Evolutionary conservation across 2,888 invertebrate species (phyloP).

Genomic region (Lycia hirtaria): DNA sequence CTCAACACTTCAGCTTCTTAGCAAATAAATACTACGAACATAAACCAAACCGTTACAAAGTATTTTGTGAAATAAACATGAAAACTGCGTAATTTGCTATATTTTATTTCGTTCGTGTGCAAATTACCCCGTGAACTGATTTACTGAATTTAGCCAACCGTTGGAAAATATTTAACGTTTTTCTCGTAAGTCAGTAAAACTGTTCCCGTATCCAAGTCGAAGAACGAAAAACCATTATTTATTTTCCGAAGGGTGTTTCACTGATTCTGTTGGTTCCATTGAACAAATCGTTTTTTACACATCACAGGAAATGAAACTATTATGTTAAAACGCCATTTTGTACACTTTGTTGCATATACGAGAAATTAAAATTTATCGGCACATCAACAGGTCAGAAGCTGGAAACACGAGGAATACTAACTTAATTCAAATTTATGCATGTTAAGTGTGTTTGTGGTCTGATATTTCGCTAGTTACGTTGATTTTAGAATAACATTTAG

Average conservation of each 20-base stretch:
- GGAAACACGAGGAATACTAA: constrained; percentile 15
- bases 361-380: constrained; percentile 15
- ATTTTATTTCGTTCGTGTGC: constrained; percentile 40
- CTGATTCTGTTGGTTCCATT: constrained; percentile 8
- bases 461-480: too few relatives aligned
- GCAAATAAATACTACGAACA: neutral
- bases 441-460: constrained; percentile 23
- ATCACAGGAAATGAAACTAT: neutral
- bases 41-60: constrained; percentile 30
- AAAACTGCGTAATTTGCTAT: constrained; percentile 34
- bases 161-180: constrained; percentile 33
- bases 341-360: neutral
- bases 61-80: constrained; percentile 36
- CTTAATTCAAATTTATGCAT: constrained; percentile 26
- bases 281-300: constrained; percentile 15
- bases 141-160: constrained; percentile 38
- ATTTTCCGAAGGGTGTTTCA: constrained; percentile 12
- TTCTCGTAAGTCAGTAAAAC: constrained; percentile 25
- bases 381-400: constrained; percentile 27
- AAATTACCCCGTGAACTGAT: constrained; percentile 41
- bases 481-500: too few relatives aligned
- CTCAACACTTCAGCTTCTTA: neutral
- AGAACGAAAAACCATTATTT: constrained; percentile 16
- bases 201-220: constrained; percentile 13
- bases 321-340: neutral